phyloP scores from a whole-genome alignment of 2,113 vertebrate genomes.

The Ovibos moschatus region DNA sequence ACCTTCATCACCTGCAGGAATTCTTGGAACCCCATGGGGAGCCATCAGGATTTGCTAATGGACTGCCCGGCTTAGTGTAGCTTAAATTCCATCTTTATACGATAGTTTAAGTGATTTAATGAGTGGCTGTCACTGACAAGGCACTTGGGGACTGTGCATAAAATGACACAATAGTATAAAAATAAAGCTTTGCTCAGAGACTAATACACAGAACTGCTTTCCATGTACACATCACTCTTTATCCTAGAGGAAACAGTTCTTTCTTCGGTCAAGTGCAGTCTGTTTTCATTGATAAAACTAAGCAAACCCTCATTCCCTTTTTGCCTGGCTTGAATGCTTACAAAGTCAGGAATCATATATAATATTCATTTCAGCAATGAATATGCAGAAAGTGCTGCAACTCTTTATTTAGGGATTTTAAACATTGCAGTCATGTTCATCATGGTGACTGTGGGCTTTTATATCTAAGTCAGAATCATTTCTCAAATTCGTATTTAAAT shows the following conservation, averaged over 20 bases:
- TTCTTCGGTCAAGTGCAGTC: conserved; percentile 28
- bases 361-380: conserved; percentile 58
- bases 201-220: conserved; percentile 28
- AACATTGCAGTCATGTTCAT: conserved; percentile 64
- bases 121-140: conserved; percentile 69
- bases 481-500: conserved; percentile 67
- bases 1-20: conserved; percentile 6
- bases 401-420: conserved; percentile 69
- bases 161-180: conserved; percentile 72
- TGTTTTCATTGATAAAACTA: conserved; percentile 65
- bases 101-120: conserved; percentile 77
- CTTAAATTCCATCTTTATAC: conserved; percentile 73
- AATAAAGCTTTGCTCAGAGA: conserved; percentile 62
- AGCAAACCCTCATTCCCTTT: conserved; percentile 46
- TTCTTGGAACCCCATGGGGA: conserved; percentile 12
- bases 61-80: conserved; percentile 59
- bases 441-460: conserved; percentile 52
- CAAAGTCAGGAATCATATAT: conserved; percentile 42
- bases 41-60: conserved; percentile 50
- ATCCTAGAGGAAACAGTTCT: conserved; percentile 1
- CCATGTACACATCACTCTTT: not conserved
- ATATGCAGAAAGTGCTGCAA: conserved; percentile 58
- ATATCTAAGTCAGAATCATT: conserved; percentile 51
- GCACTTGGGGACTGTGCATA: conserved; percentile 60
- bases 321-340: conserved; percentile 43